Percentiles rank a stretch among this genome's conserved stretches.
Evolutionary conservation across 1,140 invertebrate species (phyloP).

Genomic region (Archivesica marissinica): DNA sequence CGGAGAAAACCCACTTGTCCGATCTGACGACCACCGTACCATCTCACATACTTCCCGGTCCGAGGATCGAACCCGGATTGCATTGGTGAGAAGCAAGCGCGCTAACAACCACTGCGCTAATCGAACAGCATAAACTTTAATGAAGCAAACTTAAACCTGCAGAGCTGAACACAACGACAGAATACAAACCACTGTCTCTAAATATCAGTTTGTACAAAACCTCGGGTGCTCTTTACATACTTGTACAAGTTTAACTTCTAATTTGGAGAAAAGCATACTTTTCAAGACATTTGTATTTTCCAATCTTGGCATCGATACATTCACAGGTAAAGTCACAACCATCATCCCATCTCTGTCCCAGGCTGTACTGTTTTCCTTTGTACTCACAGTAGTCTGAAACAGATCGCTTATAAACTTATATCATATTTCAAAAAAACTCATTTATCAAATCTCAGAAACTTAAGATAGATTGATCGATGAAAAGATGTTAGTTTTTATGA

Average conservation of each 20-base stretch:
- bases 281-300: conserved; percentile 74
- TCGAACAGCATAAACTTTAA: too few relatives aligned
- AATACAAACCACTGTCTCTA: too few relatives aligned
- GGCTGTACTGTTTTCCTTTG: conserved; percentile 67
- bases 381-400: conserved; percentile 72
- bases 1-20: too few relatives aligned
- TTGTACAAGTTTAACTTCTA: not conserved
- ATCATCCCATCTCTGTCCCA: conserved; percentile 76
- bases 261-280: conserved; percentile 70
- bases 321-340: conserved; percentile 73
- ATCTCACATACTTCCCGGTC: too few relatives aligned
- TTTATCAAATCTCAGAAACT: not conserved
- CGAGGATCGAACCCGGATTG: too few relatives aligned
- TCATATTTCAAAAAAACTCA: not conserved
- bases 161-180: too few relatives aligned
- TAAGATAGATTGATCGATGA: not conserved
- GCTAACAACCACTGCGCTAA: too few relatives aligned
- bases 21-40: too few relatives aligned
- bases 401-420: not conserved
- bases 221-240: not conserved
- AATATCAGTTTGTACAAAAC: too few relatives aligned
- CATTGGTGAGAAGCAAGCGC: too few relatives aligned
- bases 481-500: not conserved
- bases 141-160: too few relatives aligned
- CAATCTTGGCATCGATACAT: conserved; percentile 70